Evolutionary conservation across 2,888 invertebrate species (phyloP).

Genomic region (Lutraria lutraria): DNA sequence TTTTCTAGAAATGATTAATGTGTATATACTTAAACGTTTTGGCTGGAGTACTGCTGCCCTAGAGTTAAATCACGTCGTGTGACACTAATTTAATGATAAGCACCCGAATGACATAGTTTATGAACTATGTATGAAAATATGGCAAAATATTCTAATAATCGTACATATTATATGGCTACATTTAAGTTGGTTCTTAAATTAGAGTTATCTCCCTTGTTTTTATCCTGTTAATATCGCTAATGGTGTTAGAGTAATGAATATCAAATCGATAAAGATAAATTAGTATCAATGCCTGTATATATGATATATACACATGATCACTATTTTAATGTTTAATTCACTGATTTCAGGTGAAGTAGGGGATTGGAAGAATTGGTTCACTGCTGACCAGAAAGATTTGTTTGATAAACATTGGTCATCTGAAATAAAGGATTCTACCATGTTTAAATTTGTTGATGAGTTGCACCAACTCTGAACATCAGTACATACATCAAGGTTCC

Average conservation of each 20-base stretch:
- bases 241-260: background rate
- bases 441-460: background rate
- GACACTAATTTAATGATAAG: too few relatives aligned
- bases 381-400: background rate
- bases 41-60: too few relatives aligned
- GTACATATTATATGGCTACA: too few relatives aligned
- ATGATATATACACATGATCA: background rate
- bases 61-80: too few relatives aligned
- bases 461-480: too few relatives aligned
- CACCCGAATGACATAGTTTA: too few relatives aligned
- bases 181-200: too few relatives aligned
- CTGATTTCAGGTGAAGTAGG: conserved; percentile 3
- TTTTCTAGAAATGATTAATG: too few relatives aligned
- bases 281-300: background rate
- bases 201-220: background rate
- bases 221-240: background rate
- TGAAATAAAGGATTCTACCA: conserved; percentile 23
- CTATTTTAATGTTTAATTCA: background rate
- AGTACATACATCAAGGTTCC: too few relatives aligned
- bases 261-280: background rate
- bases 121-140: too few relatives aligned
- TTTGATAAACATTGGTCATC: background rate
- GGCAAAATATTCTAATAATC: too few relatives aligned
- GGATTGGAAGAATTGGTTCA: conserved; percentile 27
- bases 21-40: too few relatives aligned